Conservation (phyloP, 2,113 vertebrate genomes). For the Arvicanthis niloticus region DNA sequence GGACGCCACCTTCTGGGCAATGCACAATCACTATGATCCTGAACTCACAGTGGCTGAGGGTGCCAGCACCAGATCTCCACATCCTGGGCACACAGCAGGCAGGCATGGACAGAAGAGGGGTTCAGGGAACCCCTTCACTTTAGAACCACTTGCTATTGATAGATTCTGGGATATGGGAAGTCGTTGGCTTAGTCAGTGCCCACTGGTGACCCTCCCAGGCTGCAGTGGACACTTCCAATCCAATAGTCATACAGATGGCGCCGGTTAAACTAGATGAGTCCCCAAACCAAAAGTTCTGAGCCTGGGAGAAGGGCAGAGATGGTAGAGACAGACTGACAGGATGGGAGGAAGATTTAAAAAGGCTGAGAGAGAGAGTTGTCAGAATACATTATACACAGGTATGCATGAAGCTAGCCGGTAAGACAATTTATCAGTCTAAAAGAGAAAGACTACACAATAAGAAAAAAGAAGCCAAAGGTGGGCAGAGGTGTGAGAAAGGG, state of each 20-base stretch:
- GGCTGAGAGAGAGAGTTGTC: background rate
- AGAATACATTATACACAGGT: background rate
- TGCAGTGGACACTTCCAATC: background rate
- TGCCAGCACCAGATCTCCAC: background rate
- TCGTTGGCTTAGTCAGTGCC: background rate
- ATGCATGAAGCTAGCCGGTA: background rate
- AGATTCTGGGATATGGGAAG: background rate
- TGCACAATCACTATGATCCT: background rate
- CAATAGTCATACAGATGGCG: background rate
- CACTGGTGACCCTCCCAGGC: background rate
- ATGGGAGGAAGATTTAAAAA: background rate
- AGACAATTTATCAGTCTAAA: background rate
- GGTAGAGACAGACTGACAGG: background rate
- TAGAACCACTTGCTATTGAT: background rate
- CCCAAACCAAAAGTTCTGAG: background rate
- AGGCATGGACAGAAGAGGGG: background rate
- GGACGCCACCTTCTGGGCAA: background rate
- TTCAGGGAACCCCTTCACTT: background rate
- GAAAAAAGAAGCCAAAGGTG: background rate
- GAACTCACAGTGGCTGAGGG: background rate
- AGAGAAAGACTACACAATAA: background rate
- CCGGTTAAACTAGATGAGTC: background rate
- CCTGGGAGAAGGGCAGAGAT: background rate
- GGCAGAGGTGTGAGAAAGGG: background rate
- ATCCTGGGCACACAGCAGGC: background rate